These are phyloP conservation scores for Tapera naevia DNA, from an alignment of 2,797 vertebrate species.

Conservation along the genomic window DNA sequence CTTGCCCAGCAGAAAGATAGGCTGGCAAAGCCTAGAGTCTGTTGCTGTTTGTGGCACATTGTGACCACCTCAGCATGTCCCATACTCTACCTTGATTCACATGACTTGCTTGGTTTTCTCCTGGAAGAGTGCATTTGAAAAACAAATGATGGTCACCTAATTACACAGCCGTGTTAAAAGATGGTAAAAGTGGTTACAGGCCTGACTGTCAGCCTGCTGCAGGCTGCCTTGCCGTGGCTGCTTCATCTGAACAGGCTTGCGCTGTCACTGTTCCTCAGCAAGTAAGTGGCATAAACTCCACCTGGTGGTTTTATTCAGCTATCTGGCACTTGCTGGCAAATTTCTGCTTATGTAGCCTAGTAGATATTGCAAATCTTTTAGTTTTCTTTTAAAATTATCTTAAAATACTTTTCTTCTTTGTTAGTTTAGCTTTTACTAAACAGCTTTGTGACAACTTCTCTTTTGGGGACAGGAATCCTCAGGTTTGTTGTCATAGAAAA, in stretches of 20 bases:
- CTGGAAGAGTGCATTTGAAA: not conserved
- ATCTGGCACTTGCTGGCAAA: slow-evolving; percentile 44
- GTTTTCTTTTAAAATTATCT: slow-evolving; percentile 2
- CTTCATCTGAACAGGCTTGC: not conserved
- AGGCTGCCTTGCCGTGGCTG: not conserved
- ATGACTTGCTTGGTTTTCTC: not conserved
- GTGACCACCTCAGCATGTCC: not conserved
- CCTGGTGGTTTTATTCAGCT: not conserved
- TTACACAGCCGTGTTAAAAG: not conserved
- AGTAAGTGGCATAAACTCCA: not conserved
- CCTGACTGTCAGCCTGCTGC: not conserved
- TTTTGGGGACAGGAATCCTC: not conserved
- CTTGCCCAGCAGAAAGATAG: not conserved
- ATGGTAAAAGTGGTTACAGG: not conserved
- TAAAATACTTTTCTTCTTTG: not conserved
- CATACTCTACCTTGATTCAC: not conserved
- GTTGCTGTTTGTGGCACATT: fast-evolving
- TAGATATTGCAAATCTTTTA: slow-evolving; percentile 14
- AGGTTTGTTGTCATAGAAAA: not conserved
- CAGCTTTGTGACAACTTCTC: not conserved
- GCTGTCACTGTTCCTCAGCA: not conserved
- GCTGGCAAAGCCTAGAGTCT: not conserved
- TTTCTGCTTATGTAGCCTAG: slow-evolving; percentile 62
- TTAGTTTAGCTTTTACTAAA: not conserved
- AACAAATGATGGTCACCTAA: not conserved